Evolutionary conservation across 2,113 vertebrate genomes (phyloP).

Genomic region (Zingel zingel): DNA sequence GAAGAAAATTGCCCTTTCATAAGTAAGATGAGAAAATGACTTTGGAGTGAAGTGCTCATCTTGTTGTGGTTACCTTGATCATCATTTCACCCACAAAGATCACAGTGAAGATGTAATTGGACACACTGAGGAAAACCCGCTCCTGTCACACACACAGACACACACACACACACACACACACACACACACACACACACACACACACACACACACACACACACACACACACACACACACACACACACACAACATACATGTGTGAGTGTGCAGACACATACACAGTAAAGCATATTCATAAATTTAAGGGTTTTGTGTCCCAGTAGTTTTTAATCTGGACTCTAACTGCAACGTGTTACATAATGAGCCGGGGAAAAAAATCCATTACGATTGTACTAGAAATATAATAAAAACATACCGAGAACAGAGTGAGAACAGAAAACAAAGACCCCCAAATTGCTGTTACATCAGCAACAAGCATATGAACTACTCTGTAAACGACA

Average conservation of each 20-base stretch:
- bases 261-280: constrained; percentile 17
- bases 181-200: constrained; percentile 35
- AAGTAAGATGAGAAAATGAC: constrained; percentile 41
- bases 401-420: constrained; percentile 41
- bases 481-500: constrained; percentile 7
- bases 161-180: constrained; percentile 44
- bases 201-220: constrained; percentile 36
- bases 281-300: constrained; percentile 19
- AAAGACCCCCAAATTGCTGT: constrained; percentile 24
- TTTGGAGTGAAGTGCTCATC: constrained; percentile 25
- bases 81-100: constrained; percentile 96
- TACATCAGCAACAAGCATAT: constrained; percentile 43
- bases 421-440: not conserved
- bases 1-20: constrained; percentile 48
- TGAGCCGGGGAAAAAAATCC: constrained; percentile 35
- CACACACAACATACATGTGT: constrained; percentile 7
- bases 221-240: constrained; percentile 44
- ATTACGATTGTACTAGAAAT: constrained; percentile 20
- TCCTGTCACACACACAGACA: constrained; percentile 84
- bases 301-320: constrained; percentile 36
- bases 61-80: constrained; percentile 89
- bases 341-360: constrained; percentile 41
- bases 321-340: constrained; percentile 31
- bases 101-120: constrained; percentile 96
- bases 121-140: constrained; percentile 91